Evolutionary conservation across 1,140 invertebrate genomes (phyloP), one percentile per base, ranked within the genome.

Genomic region (Drosophila guanche): DNA sequence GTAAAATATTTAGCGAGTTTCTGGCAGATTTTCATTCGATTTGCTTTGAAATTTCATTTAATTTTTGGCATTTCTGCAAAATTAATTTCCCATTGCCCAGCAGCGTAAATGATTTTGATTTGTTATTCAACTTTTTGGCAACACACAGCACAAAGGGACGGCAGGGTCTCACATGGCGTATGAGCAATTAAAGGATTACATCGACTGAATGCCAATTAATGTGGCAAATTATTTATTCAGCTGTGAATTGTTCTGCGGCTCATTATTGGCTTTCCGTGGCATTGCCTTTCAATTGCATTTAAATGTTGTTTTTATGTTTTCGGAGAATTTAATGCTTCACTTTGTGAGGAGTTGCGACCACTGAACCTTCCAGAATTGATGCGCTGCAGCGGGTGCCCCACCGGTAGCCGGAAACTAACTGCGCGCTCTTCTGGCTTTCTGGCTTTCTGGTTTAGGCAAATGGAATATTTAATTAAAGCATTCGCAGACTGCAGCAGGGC

Each of bases 381-480:
- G 45, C 59, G 42, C 46, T 73, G 16, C 12, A 60, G 47, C 29
- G 48, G 41, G 60, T 5, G 29, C 14, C 33, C 7, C 8, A 45
- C 25, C 3, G 10, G 6, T 20, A n/a, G 67, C 25, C 63, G 65
- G 58, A 55, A 76, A 79, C 76, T 79, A 84, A 85, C 81, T 80
- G 72, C 59, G 56, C 73, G 51, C 63, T 66, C 70, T 71, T 60
- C 68, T 53, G 60, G 76, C 76, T 76, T 80, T 73, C 70, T 29
- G 75, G 76, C 76, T 80, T 80, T 73, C 70, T 29, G 75, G 78
- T 65, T 84, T 89, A 84, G 79, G 84, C 68, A 89, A 89, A 89
- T 89, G 84, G 85, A 89, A 89, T 89, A 89, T 90, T 90, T 90
- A 90, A 90, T 88, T 90, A 90, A 86, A 86, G 86, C 81, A 79